A percentile compares a stretch with the other conserved stretches of the same genome.
phyloP scores from a whole-genome alignment of 2,888 invertebrate species.

The Lepetodrilus schrolli region DNA sequence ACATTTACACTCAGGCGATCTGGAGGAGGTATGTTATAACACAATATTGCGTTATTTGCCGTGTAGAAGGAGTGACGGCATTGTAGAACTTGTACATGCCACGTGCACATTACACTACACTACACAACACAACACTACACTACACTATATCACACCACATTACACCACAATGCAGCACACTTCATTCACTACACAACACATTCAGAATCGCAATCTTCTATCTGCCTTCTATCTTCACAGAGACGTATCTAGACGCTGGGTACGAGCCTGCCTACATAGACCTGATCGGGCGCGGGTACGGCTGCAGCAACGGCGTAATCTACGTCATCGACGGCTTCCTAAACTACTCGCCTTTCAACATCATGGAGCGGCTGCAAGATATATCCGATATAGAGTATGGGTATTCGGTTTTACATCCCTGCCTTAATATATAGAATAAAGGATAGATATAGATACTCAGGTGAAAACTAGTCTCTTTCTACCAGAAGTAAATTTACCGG shows the following conservation, averaged over 20 bases:
- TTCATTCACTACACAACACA: background rate
- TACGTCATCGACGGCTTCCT: slow-evolving; percentile 64
- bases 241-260: slow-evolving; percentile 57
- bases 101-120: no score
- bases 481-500: background rate
- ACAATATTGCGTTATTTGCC: no score
- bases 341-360: slow-evolving; percentile 58
- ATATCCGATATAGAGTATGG: slow-evolving; percentile 54
- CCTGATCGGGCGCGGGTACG: slow-evolving; percentile 55
- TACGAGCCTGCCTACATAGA: slow-evolving; percentile 57
- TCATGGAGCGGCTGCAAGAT: slow-evolving; percentile 46
- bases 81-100: no score
- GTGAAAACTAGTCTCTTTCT: background rate
- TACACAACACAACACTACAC: no score
- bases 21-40: slow-evolving; percentile 27
- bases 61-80: no score
- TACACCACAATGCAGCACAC: no score
- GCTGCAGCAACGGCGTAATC: slow-evolving; percentile 64
- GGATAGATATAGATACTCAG: background rate
- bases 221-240: no score
- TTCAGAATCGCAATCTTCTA: no score
- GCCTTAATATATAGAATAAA: background rate
- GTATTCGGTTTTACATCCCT: background rate
- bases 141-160: no score
- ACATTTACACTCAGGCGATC: slow-evolving; percentile 33